phyloP scores from a whole-genome alignment of 2,888 invertebrate genomes.

The Lottia gigantea region DNA sequence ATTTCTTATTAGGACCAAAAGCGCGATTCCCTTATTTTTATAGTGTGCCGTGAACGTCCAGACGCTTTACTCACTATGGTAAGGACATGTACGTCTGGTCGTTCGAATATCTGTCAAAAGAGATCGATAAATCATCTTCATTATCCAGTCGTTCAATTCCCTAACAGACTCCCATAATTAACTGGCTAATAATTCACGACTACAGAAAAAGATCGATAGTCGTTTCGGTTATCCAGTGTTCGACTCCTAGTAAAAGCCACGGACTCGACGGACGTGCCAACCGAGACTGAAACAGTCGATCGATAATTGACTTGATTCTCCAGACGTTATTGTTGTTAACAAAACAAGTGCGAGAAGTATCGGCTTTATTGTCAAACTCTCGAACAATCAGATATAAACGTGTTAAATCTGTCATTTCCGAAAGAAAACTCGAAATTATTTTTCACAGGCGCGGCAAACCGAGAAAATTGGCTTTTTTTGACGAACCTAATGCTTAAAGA shows the following conservation, averaged over 20 bases:
- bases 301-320: slow-evolving; percentile 11
- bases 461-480: too few species aligned
- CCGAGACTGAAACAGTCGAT: slow-evolving; percentile 2
- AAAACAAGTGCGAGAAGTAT: not conserved
- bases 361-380: slow-evolving; percentile 3
- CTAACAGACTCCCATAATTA: slow-evolving; percentile 6
- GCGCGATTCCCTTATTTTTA: slow-evolving; percentile 13
- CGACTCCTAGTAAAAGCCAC: too few species aligned
- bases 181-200: slow-evolving; percentile 11
- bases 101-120: not conserved
- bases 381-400: too few species aligned
- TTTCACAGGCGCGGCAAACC: too few species aligned
- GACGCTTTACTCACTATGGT: not conserved
- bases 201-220: slow-evolving; percentile 2
- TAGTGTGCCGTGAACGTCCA: not conserved
- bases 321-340: not conserved
- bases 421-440: too few species aligned
- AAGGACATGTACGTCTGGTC: not conserved
- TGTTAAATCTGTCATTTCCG: too few species aligned
- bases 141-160: slow-evolving; percentile 4
- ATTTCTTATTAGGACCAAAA: slow-evolving; percentile 20
- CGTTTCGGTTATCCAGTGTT: not conserved
- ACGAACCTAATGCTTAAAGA: too few species aligned
- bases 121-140: slow-evolving; percentile 5
- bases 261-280: not conserved